Conservation (phyloP, 2,797 vertebrate genomes). For the Mormyrops boulengeri region DNA sequence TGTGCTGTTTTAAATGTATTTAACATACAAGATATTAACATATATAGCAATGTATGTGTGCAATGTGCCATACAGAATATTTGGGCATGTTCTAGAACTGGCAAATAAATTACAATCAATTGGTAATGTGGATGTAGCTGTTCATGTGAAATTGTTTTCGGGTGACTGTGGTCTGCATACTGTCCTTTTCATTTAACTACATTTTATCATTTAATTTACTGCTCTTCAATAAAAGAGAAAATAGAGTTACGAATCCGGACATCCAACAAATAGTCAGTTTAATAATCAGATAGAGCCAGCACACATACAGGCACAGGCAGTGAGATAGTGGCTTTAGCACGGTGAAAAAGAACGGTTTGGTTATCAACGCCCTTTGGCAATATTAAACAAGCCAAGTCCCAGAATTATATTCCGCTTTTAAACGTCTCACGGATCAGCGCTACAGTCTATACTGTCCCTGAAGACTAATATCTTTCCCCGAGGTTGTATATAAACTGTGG, state of each 20-base stretch:
- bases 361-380: neutral
- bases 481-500: neutral
- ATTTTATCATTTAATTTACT: neutral
- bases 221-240: neutral
- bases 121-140: neutral
- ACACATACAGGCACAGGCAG: neutral
- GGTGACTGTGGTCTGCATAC: neutral
- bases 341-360: neutral
- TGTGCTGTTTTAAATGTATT: neutral
- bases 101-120: neutral
- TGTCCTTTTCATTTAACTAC: neutral
- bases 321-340: neutral
- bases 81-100: neutral
- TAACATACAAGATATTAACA: neutral
- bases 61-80: neutral
- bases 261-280: neutral
- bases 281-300: neutral
- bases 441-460: constrained; percentile 5
- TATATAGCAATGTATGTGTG: neutral
- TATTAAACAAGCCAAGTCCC: neutral
- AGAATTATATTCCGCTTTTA: neutral
- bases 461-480: neutral
- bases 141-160: neutral
- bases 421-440: neutral
- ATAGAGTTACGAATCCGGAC: neutral